Evolutionary conservation across 2,113 vertebrate genomes (phyloP).

Genomic region (Takifugu bimaculatus): DNA sequence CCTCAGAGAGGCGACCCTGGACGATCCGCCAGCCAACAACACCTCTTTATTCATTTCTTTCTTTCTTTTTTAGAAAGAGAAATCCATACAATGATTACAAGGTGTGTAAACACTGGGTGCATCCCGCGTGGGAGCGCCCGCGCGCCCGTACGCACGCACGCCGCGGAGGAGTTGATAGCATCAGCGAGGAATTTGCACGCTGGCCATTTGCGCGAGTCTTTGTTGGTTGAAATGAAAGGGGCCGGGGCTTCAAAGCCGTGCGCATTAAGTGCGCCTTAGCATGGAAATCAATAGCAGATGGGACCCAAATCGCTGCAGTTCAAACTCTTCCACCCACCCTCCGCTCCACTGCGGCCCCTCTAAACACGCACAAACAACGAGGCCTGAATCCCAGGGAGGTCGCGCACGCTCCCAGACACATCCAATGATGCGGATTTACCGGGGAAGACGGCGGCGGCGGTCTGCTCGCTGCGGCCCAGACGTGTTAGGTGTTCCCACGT

Average conservation of each 20-base stretch:
- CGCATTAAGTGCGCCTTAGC: constrained; percentile 91
- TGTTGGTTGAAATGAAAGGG: constrained; percentile 86
- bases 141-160: constrained; percentile 3
- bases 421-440: neutral
- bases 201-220: constrained; percentile 82
- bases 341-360: constrained; percentile 51
- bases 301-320: constrained; percentile 81
- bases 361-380: constrained; percentile 25
- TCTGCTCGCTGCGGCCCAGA: neutral
- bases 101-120: constrained; percentile 64
- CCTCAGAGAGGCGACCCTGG: constrained; percentile 23
- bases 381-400: constrained; percentile 20
- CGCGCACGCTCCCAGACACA: neutral
- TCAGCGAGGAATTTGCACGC: constrained; percentile 85
- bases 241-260: constrained; percentile 88
- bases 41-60: constrained; percentile 50
- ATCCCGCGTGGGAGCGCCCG: constrained; percentile 18
- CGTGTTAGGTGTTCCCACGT: neutral
- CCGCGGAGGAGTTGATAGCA: constrained; percentile 79
- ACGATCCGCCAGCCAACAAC: constrained; percentile 38
- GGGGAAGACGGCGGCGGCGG: neutral
- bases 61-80: constrained; percentile 43
- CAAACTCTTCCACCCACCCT: constrained; percentile 75
- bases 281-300: constrained; percentile 96
- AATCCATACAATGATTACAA: constrained; percentile 68